A percentile compares a stretch with the other conserved stretches of the same genome.
These are phyloP conservation scores for Plagodis dolabraria DNA, from an alignment of 2,888 invertebrate genomes.

Conservation along the genomic window DNA sequence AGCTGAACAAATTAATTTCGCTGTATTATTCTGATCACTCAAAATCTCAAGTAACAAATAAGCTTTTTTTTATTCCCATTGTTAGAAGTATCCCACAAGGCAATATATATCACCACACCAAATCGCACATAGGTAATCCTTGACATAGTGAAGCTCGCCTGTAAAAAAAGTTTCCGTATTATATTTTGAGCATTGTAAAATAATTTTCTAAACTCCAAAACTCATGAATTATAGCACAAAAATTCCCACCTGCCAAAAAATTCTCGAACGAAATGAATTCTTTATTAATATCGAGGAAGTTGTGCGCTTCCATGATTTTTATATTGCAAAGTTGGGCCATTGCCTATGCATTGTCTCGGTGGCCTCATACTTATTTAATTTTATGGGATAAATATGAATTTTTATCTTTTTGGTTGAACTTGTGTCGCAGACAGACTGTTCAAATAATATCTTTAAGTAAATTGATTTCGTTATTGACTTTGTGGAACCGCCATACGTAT, in stretches of 20 bases:
- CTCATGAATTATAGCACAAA: slow-evolving; percentile 54
- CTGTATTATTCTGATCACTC: too few species aligned
- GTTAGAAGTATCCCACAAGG: too few species aligned
- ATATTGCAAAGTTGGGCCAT: slow-evolving; percentile 74
- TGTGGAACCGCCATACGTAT: too few species aligned
- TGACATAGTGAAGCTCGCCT: too few species aligned
- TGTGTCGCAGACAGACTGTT: background rate
- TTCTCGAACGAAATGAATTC: slow-evolving; percentile 71
- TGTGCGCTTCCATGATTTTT: slow-evolving; percentile 50
- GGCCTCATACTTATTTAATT: slow-evolving; percentile 67
- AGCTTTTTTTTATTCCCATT: too few species aligned
- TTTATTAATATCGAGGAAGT: slow-evolving; percentile 43
- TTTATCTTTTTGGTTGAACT: background rate
- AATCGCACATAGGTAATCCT: too few species aligned
- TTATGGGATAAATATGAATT: slow-evolving; percentile 39
- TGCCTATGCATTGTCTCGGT: slow-evolving; percentile 78
- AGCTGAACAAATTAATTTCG: too few species aligned
- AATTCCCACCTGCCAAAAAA: slow-evolving; percentile 64
- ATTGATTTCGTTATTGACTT: too few species aligned
- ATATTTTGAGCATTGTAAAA: background rate
- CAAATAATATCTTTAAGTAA: too few species aligned
- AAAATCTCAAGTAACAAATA: too few species aligned
- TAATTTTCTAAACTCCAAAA: slow-evolving; percentile 63
- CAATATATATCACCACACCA: too few species aligned
- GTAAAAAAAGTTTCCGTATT: background rate